These are phyloP conservation scores for Eudyptes chrysolophus DNA, from an alignment of 2,113 vertebrate species.

Conservation along the genomic window DNA sequence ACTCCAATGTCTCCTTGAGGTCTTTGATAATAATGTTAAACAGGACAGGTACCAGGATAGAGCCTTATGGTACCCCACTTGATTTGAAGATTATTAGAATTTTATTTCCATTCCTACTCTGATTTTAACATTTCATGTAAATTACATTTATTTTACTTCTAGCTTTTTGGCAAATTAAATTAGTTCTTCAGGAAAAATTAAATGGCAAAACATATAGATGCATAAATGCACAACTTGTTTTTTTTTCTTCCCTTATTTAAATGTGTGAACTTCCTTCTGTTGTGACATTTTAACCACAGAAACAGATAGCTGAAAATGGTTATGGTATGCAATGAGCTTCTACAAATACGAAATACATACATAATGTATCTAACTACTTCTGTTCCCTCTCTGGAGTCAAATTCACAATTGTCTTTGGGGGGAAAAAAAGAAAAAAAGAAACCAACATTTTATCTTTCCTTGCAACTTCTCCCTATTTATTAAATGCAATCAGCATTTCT, in stretches of 20 bases:
- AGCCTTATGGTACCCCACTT: background rate
- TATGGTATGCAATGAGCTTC: background rate
- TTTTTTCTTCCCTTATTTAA: background rate
- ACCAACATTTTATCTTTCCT: background rate
- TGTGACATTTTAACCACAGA: background rate
- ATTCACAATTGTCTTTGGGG: background rate
- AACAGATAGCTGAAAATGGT: background rate
- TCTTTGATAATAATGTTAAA: background rate
- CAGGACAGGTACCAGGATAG: background rate
- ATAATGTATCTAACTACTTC: background rate
- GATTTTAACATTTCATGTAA: background rate
- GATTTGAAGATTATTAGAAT: background rate
- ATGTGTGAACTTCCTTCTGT: background rate
- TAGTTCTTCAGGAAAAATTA: background rate
- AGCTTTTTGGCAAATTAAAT: background rate
- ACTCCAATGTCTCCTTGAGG: background rate
- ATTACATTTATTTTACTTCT: background rate
- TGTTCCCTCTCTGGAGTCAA: background rate
- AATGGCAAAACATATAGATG: background rate
- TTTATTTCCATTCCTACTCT: background rate
- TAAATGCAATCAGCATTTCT: background rate
- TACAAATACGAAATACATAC: background rate
- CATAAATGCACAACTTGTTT: background rate
- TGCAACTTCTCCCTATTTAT: background rate
- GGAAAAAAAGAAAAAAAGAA: rapidly evolving